Conservation (phyloP, 2,113 vertebrate species). For the Labrus mixtus region DNA sequence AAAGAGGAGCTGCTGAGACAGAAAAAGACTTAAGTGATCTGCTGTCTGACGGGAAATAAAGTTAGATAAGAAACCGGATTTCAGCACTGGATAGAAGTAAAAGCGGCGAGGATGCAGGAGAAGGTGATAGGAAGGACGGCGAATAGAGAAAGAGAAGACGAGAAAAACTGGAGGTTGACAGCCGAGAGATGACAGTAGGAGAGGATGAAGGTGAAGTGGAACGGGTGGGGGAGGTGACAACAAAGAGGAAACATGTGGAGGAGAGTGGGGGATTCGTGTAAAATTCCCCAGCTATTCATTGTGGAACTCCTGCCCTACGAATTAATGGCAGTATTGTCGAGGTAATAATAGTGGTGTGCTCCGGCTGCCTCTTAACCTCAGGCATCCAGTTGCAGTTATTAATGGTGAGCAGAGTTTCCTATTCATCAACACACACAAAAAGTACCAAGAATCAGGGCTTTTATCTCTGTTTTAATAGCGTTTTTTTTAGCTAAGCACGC, state of each 20-base stretch:
- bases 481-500: not conserved
- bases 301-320: not conserved
- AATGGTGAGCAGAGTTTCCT: slow-evolving; percentile 9
- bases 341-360: slow-evolving; percentile 13
- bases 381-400: slow-evolving; percentile 13
- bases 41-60: slow-evolving; percentile 25
- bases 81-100: slow-evolving; percentile 2
- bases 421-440: slow-evolving; percentile 34
- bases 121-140: slow-evolving; percentile 51
- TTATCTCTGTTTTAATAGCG: slow-evolving; percentile 20
- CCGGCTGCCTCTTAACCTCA: slow-evolving; percentile 4
- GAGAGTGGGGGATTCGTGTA: not conserved
- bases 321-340: slow-evolving; percentile 1
- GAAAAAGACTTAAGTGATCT: slow-evolving; percentile 43
- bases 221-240: not conserved
- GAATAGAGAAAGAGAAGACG: not conserved
- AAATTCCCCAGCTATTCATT: slow-evolving; percentile 5
- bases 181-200: slow-evolving; percentile 27
- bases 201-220: slow-evolving; percentile 5
- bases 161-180: slow-evolving; percentile 12
- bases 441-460: slow-evolving; percentile 18
- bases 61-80: slow-evolving; percentile 27
- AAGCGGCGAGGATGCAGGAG: slow-evolving; percentile 25
- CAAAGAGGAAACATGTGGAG: slow-evolving; percentile 4
- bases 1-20: slow-evolving; percentile 26